Evolutionary conservation across 1,140 invertebrate species (phyloP).

Genomic region (Drosophila bocqueti): DNA sequence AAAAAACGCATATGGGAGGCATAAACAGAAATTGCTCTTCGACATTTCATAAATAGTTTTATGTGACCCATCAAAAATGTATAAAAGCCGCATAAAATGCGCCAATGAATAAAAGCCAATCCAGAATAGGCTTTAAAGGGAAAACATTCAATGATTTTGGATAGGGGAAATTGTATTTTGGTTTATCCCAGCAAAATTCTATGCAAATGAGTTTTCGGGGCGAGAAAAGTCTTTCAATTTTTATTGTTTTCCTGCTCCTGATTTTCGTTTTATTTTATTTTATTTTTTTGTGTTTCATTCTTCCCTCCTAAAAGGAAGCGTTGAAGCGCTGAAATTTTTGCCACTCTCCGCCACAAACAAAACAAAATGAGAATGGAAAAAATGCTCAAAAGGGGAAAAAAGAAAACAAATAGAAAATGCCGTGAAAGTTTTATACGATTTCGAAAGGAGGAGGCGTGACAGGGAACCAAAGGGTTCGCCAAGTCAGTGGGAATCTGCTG

Average conservation of each 20-base stretch:
- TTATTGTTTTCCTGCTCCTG: constrained; percentile 46
- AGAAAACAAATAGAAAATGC: constrained; percentile 64
- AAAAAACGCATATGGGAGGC: constrained; percentile 23
- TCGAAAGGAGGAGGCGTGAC: constrained; percentile 51
- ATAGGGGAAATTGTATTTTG: constrained; percentile 23
- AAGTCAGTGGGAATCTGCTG: constrained; percentile 28
- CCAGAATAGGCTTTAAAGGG: constrained; percentile 43
- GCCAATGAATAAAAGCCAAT: constrained; percentile 33
- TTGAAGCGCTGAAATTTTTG: constrained; percentile 65
- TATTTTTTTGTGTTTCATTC: constrained; percentile 4
- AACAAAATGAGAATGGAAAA: constrained; percentile 46
- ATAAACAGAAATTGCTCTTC: constrained; percentile 26
- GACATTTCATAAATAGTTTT: constrained; percentile 76
- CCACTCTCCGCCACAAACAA: constrained; percentile 52
- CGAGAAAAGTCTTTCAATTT: constrained; percentile 42
- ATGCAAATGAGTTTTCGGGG: constrained; percentile 63
- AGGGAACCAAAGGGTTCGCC: constrained; percentile 51
- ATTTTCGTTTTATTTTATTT: background rate
- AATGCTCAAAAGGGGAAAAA: constrained; percentile 24
- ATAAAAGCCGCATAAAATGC: constrained; percentile 61
- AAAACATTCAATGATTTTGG: constrained; percentile 35
- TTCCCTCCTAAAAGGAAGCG: constrained; percentile 21
- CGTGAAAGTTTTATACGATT: constrained; percentile 72
- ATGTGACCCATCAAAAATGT: constrained; percentile 50
- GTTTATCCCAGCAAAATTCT: constrained; percentile 42